Conservation (phyloP, 2,113 vertebrate genomes). For the Poeciliopsis retropinna region DNA sequence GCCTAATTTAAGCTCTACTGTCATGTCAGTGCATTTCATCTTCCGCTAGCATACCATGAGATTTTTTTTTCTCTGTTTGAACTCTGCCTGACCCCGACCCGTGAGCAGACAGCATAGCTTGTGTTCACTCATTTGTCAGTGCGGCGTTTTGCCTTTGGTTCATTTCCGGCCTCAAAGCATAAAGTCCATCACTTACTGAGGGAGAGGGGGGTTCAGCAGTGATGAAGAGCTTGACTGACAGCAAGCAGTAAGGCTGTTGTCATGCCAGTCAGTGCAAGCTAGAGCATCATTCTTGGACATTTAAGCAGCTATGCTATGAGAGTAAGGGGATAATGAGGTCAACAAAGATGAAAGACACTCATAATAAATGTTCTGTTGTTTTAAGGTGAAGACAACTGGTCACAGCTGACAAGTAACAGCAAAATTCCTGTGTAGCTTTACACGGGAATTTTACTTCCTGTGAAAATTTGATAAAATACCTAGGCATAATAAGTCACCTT, state of each 20-base stretch:
- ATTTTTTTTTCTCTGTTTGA: conserved; percentile 32
- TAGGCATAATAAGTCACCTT: too few species aligned
- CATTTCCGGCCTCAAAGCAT: conserved; percentile 32
- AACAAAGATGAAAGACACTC: conserved; percentile 38
- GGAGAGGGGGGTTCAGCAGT: conserved; percentile 23
- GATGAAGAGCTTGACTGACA: conserved; percentile 62
- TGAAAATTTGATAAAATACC: not conserved
- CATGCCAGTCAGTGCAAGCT: conserved; percentile 56
- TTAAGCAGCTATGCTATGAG: conserved; percentile 50
- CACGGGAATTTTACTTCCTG: too few species aligned
- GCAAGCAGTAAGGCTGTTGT: conserved; percentile 56
- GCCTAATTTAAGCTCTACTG: conserved; percentile 7
- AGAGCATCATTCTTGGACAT: conserved; percentile 51
- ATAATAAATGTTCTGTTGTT: conserved; percentile 11
- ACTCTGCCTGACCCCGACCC: conserved; percentile 50
- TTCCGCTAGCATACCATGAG: conserved; percentile 37
- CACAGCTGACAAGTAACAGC: not conserved
- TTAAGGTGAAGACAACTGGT: not conserved
- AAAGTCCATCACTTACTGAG: conserved; percentile 45
- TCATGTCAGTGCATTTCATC: conserved; percentile 49
- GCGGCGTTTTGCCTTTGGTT: conserved; percentile 43
- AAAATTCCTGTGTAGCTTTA: too few species aligned
- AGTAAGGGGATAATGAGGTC: conserved; percentile 15
- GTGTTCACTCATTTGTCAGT: conserved; percentile 59
- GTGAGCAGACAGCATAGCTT: conserved; percentile 35